phyloP scores from a whole-genome alignment of 2,797 vertebrate genomes.

The Micromesistius poutassou region DNA sequence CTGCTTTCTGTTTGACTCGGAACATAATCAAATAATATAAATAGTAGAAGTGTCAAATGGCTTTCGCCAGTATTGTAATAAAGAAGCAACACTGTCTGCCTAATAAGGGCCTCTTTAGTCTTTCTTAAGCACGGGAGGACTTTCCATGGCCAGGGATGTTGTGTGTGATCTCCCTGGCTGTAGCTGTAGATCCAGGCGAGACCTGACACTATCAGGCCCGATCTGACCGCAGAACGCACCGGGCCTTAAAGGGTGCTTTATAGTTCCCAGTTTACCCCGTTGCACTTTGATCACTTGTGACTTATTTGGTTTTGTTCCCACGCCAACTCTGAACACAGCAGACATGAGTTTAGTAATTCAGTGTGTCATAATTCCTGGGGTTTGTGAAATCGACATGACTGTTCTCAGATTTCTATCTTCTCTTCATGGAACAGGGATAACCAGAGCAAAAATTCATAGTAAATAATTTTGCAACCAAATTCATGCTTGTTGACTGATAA shows the following conservation, averaged over 20 bases:
- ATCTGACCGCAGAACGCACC: constrained; percentile 51
- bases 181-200: constrained; percentile 58
- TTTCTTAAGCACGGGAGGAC: constrained; percentile 59
- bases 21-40: constrained; percentile 31
- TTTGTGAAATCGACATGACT: background rate
- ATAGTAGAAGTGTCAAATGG: constrained; percentile 58
- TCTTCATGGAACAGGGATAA: background rate
- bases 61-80: constrained; percentile 54
- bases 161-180: constrained; percentile 64
- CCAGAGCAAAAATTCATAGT: background rate
- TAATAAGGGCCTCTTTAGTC: constrained; percentile 65
- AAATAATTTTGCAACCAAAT: background rate
- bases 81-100: constrained; percentile 52
- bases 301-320: background rate
- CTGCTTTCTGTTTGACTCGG: background rate
- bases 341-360: constrained; percentile 14
- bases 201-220: constrained; percentile 55
- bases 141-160: constrained; percentile 60
- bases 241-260: constrained; percentile 29
- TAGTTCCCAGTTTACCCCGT: constrained; percentile 23
- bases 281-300: constrained; percentile 30
- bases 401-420: background rate
- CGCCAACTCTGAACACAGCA: constrained; percentile 32
- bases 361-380: constrained; percentile 5
- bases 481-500: background rate